phyloP scores from a whole-genome alignment of 1,140 invertebrate genomes.

The Aethina tumida region DNA sequence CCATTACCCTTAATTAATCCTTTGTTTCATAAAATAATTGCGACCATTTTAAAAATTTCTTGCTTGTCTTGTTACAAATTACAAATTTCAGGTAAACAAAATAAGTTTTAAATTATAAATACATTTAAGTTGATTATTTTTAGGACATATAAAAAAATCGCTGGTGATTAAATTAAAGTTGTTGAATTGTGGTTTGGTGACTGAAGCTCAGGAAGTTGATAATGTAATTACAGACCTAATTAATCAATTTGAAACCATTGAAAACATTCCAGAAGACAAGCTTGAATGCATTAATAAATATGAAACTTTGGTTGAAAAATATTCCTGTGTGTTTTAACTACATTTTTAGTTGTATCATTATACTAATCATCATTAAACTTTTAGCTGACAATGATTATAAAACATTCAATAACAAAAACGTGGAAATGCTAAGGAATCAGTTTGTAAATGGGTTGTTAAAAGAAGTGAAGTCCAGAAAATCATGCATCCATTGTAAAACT shows the following conservation, averaged over 20 bases:
- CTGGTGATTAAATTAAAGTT: slow-evolving; percentile 65
- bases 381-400: neutral
- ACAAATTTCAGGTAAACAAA: slow-evolving; percentile 53
- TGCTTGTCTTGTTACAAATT: slow-evolving; percentile 63
- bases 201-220: slow-evolving; percentile 58
- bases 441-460: slow-evolving; percentile 50
- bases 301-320: slow-evolving; percentile 6
- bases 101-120: slow-evolving; percentile 11
- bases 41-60: slow-evolving; percentile 52
- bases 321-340: neutral
- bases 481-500: slow-evolving; percentile 53
- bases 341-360: neutral
- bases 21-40: slow-evolving; percentile 69
- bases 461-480: slow-evolving; percentile 42
- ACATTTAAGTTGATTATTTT: slow-evolving; percentile 16
- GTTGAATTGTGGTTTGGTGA: slow-evolving; percentile 63
- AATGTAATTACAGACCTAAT: slow-evolving; percentile 33
- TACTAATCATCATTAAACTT: slow-evolving; percentile 1
- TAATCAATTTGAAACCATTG: slow-evolving; percentile 25
- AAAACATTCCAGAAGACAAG: slow-evolving; percentile 24
- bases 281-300: slow-evolving; percentile 15
- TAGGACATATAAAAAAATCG: slow-evolving; percentile 51
- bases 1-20: slow-evolving; percentile 88
- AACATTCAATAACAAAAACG: slow-evolving; percentile 41
- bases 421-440: slow-evolving; percentile 47